phyloP scores from a whole-genome alignment of 1,140 invertebrate species.

The Homalodisca vitripennis region DNA sequence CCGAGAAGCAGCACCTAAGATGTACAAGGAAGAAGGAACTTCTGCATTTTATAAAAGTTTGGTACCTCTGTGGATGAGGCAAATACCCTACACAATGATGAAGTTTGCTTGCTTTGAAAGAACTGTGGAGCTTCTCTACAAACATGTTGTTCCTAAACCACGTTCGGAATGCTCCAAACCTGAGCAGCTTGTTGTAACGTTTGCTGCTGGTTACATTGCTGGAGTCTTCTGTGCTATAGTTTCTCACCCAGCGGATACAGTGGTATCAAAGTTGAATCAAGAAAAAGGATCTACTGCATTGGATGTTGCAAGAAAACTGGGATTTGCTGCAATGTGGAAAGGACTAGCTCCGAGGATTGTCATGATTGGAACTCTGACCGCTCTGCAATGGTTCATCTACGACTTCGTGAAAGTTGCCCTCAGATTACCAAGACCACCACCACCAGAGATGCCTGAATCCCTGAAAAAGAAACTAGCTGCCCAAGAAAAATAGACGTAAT shows the following conservation, averaged over 20 bases:
- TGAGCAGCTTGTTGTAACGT: constrained; percentile 79
- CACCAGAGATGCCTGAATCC: constrained; percentile 96
- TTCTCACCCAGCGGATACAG: constrained; percentile 83
- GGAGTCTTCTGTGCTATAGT: constrained; percentile 87
- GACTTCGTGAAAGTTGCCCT: constrained; percentile 72
- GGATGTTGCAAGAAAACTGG: constrained; percentile 67
- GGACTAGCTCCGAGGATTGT: constrained; percentile 80
- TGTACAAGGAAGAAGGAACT: constrained; percentile 57
- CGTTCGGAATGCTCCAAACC: constrained; percentile 70
- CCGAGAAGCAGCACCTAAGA: constrained; percentile 67
- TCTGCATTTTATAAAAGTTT: constrained; percentile 74
- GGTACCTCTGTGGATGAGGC: constrained; percentile 77
- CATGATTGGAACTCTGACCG: constrained; percentile 88
- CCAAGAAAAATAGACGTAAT: too few species aligned
- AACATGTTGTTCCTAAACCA: constrained; percentile 74
- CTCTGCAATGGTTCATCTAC: constrained; percentile 88
- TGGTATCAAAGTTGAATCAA: constrained; percentile 85
- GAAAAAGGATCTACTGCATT: constrained; percentile 68
- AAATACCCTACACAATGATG: constrained; percentile 93
- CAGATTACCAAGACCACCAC: constrained; percentile 83
- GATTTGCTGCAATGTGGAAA: constrained; percentile 77
- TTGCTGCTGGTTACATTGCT: constrained; percentile 82
- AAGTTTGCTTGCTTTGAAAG: constrained; percentile 87
- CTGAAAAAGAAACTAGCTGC: constrained; percentile 80
- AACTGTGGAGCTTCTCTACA: constrained; percentile 78